Conservation (phyloP, 2,888 invertebrate genomes). For the Ceramica pisi region DNA sequence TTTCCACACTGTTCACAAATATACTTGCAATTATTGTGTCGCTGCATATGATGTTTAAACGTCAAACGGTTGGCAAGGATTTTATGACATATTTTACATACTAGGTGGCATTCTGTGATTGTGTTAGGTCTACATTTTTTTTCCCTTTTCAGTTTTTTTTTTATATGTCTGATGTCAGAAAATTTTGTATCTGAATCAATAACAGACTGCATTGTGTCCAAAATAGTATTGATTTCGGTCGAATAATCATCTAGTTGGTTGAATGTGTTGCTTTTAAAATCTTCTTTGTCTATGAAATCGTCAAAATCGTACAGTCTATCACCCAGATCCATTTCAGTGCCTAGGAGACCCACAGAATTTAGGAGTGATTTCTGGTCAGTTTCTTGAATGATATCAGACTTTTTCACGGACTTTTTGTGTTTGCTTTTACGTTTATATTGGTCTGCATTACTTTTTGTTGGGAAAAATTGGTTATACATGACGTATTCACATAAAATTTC, state of each 20-base stretch:
- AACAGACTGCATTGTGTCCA: conserved; percentile 56
- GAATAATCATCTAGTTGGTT: conserved; percentile 14
- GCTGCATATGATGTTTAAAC: conserved; percentile 82
- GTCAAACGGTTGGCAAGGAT: conserved; percentile 77
- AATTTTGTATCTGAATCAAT: conserved; percentile 33
- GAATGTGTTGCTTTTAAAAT: conserved; percentile 6
- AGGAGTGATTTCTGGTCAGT: background rate
- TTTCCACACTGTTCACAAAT: conserved; percentile 86
- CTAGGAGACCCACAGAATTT: background rate
- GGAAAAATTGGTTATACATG: conserved; percentile 73
- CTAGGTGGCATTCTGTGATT: conserved; percentile 58
- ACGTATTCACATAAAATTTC: conserved; percentile 74
- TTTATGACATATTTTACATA: conserved; percentile 80
- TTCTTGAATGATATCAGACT: background rate
- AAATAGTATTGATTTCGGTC: conserved; percentile 41
- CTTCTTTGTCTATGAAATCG: conserved; percentile 38
- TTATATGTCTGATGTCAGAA: background rate
- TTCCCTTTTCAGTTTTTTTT: conserved; percentile 33
- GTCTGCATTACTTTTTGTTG: conserved; percentile 41
- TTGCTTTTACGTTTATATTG: background rate
- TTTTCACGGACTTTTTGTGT: background rate
- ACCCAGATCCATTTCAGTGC: background rate
- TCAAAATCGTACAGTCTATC: conserved; percentile 43
- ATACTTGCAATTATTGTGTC: conserved; percentile 78
- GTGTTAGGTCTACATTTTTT: background rate